These are phyloP conservation scores for Australoheros scitulus DNA, from an alignment of 2,113 vertebrate genomes.

Conservation along the genomic window DNA sequence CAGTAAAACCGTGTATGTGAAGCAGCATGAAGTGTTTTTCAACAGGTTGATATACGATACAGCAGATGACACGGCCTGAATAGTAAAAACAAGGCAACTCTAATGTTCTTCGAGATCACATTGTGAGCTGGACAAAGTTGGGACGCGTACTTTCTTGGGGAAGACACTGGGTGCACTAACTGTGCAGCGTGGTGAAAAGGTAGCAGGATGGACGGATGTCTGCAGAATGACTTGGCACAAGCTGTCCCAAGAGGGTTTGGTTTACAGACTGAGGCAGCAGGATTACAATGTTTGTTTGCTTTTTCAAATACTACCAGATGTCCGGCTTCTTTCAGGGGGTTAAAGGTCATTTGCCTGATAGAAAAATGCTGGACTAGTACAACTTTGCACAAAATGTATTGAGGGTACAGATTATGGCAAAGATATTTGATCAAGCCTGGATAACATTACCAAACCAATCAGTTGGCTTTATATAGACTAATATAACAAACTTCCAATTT, in stretches of 20 bases:
- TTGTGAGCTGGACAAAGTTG: constrained; percentile 32
- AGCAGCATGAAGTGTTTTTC: constrained; percentile 25
- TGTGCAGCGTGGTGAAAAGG: constrained; percentile 4
- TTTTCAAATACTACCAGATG: constrained; percentile 70
- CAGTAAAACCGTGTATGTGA: background rate
- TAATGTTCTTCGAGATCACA: constrained; percentile 38
- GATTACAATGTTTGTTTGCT: constrained; percentile 61
- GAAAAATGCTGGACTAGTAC: constrained; percentile 5
- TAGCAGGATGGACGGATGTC: constrained; percentile 21
- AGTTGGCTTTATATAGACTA: background rate
- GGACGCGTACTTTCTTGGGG: constrained; percentile 29
- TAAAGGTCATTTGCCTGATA: constrained; percentile 35
- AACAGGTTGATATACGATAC: constrained; percentile 49
- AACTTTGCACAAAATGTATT: background rate
- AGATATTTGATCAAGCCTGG: background rate
- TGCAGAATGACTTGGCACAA: constrained; percentile 17
- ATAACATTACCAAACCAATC: background rate
- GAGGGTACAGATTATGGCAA: background rate
- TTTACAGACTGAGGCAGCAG: constrained; percentile 42
- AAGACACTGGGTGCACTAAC: background rate
- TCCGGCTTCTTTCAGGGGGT: constrained; percentile 34
- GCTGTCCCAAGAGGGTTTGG: constrained; percentile 18
- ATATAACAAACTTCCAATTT: background rate
- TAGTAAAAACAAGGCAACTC: constrained; percentile 40
- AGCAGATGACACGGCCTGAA: constrained; percentile 37